A percentile compares a stretch with the other conserved stretches of the same genome.
Conservation (phyloP, 2,888 invertebrate species). For the Macaria notata region DNA sequence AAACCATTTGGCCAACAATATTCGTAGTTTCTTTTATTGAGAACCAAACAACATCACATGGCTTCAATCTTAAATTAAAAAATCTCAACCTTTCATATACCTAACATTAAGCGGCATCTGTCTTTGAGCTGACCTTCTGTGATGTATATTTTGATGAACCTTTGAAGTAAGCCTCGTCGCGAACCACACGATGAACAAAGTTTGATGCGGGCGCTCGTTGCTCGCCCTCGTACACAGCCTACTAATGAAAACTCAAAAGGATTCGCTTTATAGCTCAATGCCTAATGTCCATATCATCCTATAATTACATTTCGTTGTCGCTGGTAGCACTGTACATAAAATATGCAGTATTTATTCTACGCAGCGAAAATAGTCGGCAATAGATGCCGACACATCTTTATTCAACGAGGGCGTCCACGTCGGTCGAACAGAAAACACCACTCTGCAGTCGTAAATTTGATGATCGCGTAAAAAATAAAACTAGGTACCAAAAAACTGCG, state of each 20-base stretch:
- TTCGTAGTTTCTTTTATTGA: no score
- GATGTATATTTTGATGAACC: constrained; percentile 11
- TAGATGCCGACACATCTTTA: constrained; percentile 1
- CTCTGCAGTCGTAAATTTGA: constrained; percentile 3
- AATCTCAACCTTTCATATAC: no score
- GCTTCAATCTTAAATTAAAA: no score
- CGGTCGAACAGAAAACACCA: constrained; percentile 3
- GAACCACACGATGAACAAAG: constrained; percentile 12
- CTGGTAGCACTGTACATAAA: no score
- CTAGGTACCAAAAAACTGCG: constrained; percentile 1
- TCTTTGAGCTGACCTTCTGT: constrained; percentile 8
- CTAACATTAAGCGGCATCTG: not conserved
- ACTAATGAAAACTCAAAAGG: constrained; percentile 9
- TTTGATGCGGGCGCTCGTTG: constrained; percentile 14
- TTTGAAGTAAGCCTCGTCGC: constrained; percentile 8
- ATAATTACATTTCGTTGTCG: no score
- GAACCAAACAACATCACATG: no score
- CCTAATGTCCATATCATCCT: not conserved
- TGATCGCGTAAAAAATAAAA: constrained; percentile 6
- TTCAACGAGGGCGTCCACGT: not conserved
- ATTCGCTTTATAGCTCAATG: constrained; percentile 1
- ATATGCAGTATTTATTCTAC: no score
- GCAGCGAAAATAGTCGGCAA: no score
- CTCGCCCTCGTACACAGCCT: constrained; percentile 1
- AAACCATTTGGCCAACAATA: no score